Evolutionary conservation across 2,113 vertebrate genomes (phyloP).

Genomic region (Corythoichthys haematopterus): DNA sequence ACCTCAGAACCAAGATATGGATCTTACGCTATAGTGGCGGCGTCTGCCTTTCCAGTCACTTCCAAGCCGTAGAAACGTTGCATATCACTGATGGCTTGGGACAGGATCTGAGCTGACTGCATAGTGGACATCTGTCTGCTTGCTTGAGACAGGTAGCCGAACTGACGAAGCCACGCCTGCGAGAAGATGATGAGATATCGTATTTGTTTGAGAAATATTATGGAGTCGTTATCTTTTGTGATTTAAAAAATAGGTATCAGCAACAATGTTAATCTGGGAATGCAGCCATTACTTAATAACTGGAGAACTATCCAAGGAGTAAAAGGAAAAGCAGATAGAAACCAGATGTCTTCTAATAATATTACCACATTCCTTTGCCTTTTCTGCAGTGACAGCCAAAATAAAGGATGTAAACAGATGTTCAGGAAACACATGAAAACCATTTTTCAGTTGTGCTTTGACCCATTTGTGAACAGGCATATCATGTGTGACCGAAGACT

Average conservation of each 20-base stretch:
- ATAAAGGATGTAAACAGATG: constrained; percentile 6
- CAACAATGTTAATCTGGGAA: constrained; percentile 1
- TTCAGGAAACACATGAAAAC: neutral
- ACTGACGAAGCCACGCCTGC: constrained; percentile 89
- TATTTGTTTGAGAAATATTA: neutral
- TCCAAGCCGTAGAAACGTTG: constrained; percentile 90
- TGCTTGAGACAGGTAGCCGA: constrained; percentile 88
- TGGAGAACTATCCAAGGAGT: constrained; percentile 28
- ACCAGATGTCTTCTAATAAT: constrained; percentile 58
- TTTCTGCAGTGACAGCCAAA: constrained; percentile 24
- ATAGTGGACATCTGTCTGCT: constrained; percentile 92
- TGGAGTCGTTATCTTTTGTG: neutral
- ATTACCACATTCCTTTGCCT: constrained; percentile 48
- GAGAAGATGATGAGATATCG: neutral
- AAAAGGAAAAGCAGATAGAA: constrained; percentile 36
- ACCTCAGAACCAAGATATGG: neutral
- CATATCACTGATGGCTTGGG: constrained; percentile 85
- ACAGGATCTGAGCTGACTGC: constrained; percentile 87
- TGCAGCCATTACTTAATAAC: constrained; percentile 11
- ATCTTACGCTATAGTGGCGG: constrained; percentile 80
- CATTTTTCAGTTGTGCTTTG: neutral
- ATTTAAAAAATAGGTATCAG: neutral
- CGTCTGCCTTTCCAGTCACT: constrained; percentile 80
- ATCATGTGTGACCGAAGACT: neutral
- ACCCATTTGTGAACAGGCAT: neutral